Evolutionary conservation across 2,797 vertebrate genomes (phyloP).

Genomic region (Sternotherus odoratus): DNA sequence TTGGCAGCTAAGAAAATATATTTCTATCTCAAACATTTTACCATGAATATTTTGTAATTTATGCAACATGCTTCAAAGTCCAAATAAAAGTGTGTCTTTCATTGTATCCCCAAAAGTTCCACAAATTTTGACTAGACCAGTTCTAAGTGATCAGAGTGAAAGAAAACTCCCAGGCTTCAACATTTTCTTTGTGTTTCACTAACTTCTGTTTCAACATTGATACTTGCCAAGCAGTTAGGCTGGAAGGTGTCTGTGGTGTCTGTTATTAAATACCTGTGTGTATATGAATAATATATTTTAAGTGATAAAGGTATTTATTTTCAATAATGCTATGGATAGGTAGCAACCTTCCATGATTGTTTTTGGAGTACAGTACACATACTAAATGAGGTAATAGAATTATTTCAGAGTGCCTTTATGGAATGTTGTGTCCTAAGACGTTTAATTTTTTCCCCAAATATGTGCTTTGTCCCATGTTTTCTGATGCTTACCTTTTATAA

Average conservation of each 20-base stretch:
- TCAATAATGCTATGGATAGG: not conserved
- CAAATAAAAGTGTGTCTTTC: not conserved
- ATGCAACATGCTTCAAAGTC: not conserved
- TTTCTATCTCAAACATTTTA: not conserved
- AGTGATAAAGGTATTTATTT: not conserved
- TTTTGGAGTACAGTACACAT: not conserved
- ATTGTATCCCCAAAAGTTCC: not conserved
- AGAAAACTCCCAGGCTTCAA: not conserved
- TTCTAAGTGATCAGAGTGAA: not conserved
- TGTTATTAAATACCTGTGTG: accelerated
- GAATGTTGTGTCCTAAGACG: not conserved
- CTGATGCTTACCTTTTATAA: not conserved
- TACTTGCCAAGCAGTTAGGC: accelerated
- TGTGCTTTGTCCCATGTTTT: accelerated
- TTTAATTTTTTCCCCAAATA: not conserved
- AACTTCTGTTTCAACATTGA: not conserved
- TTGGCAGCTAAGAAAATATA: not conserved
- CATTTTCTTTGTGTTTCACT: not conserved
- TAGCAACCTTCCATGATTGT: not conserved
- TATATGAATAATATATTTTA: not conserved
- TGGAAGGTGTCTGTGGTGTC: not conserved
- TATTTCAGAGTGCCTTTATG: not conserved
- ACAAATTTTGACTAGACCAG: accelerated
- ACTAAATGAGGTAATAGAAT: not conserved
- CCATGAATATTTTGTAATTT: not conserved